Base-by-base conservation (phyloP, 1,140 invertebrate species). In the Halesus radiatus region DNA sequence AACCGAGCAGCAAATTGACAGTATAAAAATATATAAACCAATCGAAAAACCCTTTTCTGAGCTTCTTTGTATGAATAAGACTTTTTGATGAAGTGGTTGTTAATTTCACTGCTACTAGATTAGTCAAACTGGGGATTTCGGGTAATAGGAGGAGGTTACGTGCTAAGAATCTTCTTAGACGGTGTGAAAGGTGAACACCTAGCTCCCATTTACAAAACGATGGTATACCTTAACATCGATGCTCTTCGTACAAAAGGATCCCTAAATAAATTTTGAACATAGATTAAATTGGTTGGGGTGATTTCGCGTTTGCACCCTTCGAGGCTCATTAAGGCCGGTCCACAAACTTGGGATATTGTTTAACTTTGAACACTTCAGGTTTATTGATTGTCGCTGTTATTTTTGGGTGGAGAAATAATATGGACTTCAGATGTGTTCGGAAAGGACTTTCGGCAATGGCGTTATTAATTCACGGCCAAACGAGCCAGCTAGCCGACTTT, bases 101-200 rank as follows among this genome's bases (percentile, higher is more conserved):
- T 23, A 53, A 22, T 26, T 53, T 54, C 22, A 5, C 20, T 53
- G 45, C 7, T 5, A 15, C 8, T 53, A 52, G 68, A 20, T 20
- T 20, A 10, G 37, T 52, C 16, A 26, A 22, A 22, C 20, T 22
- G 45, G 20, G 68, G 68, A 72, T 72, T 72, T 75, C 26, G 26
- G 26, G 75, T 76, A 76, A 76, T 76, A 50, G 77, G 66, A 73
- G 66, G 66, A 79, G 64, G 52, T 73, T 72, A 79, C 77, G 77
- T 72, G 77, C 68, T 79, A 79, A 79, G 77, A 79, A 79, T 79
- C 53, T 50, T 32, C 50, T 32, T 50, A 29, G 56, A 66, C 26
- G 66, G 68, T 72, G 68, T 50, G 45, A 72, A 72, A 72, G 68
- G 68, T 72, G 68, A 72, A 72, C 68, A 72, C 68, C 68, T 52